Evolutionary conservation across 2,888 invertebrate genomes (phyloP), one percentile per base, ranked within the genome.

Genomic region (Chrysina gloriosa): DNA sequence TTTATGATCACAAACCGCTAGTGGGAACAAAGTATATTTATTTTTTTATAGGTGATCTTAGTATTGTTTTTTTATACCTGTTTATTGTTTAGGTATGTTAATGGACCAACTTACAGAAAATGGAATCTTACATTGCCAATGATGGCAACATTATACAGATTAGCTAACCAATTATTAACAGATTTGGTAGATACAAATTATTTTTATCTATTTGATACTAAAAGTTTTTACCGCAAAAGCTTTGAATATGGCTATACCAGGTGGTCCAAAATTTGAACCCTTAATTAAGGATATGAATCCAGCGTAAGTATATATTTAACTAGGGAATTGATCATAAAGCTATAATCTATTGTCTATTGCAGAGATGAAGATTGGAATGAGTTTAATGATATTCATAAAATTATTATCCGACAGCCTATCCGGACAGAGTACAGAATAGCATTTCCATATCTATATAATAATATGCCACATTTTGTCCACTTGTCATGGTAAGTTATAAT

Each of bases 331-430:
- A 48, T 16, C 31, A 25, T 21, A 31, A 52, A n/a, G n/a, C n/a
- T 69, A 4, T 42, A 54, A 47, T 5, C 64, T 68, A 42, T 63
- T 65, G 69, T 71, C 25, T 31, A 36, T 71, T 72, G 48, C 77
- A 93, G 96, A 1, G 99, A 99, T 85, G 99, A 99, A 85, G 99
- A 99, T 83, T 99, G 99, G 99, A 99, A 99, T 85, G 99, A 99
- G 85, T 99, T 99, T 80, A 99, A 99, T 85, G 99, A 99, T 80
- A 99, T 99, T 75, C 99, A 99, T 84, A 99, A 99, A 85, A 98
- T 99, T 77, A 99, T 99, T 72, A 99, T 99, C 76, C 88, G 99
- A 5, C 98, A 99, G 80, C 98, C 98, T 2, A 95, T 99, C 74
- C 89, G 99, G 71, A 99, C 99, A 0, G 99, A 99, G 84, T 99